Evolutionary conservation across 2,113 vertebrate species (phyloP), one percentile per base, ranked within the genome.

Genomic region (Cottus gobio): DNA sequence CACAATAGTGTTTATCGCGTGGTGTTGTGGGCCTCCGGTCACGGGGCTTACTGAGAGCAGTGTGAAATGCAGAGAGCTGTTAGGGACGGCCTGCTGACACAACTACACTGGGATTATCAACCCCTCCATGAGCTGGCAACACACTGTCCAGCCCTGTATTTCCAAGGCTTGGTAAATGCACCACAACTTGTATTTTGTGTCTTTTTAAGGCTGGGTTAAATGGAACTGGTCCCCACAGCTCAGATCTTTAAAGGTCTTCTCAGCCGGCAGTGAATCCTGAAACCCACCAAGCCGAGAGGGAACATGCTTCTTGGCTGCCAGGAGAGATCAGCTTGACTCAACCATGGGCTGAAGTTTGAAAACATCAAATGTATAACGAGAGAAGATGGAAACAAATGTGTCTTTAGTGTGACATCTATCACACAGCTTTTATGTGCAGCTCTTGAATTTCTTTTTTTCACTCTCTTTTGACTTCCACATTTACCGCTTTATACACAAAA

Each of bases 1-100:
- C 39, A 26, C 48, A 54, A 3, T 26, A 16, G 58, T 58, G 37
- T 57, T 28, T 50, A 70, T 63, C 46, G 28, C 63, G 48, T 79
- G 34, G 50, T 15, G 22, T 42, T 75, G 22, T 64, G n/a, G 60
- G 42, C 66, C 65, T 75, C 50, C n/a, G 65, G 66, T 79, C 52
- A 71, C 28, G 66, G 50, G n/a, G 26, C 71, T 70, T 42, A 36
- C 26, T 61, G 34, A 66, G 65, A 74, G 46, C 28, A 46, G 39
- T 30, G 34, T 22, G 42, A 16, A 5, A 44, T 18, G 15, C 44
- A 46, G 44, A 46, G 44, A 16, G 42, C 42, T 3, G 42, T 15
- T 16, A 44, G 13, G 37, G 13, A 15, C 42, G 42, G 42, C 42
- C 46, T 8, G 48, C 48, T 50, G 48, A 50, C 48, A n/a, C 20